These are phyloP conservation scores for Drosophila peninsularis DNA, from an alignment of 2,888 invertebrate genomes.

Conservation along the genomic window DNA sequence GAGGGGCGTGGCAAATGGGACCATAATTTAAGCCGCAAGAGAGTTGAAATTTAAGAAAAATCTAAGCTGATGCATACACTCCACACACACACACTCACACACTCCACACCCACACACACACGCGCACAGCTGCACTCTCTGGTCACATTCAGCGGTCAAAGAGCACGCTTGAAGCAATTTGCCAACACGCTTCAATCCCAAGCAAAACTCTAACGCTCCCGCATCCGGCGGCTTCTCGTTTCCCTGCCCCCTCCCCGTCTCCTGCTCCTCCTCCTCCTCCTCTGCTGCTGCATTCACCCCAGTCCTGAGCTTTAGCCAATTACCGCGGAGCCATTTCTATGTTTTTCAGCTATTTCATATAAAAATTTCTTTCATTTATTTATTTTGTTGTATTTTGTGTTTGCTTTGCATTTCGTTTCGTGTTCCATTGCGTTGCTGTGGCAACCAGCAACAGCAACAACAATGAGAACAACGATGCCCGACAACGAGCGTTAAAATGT, in stretches of 20 bases:
- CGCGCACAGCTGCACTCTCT: conserved; percentile 13
- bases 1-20: neutral
- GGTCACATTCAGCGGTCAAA: conserved; percentile 28
- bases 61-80: neutral
- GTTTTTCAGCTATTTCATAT: conserved; percentile 2
- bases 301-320: conserved; percentile 20
- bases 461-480: conserved; percentile 17
- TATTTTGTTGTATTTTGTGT: neutral
- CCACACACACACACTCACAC: neutral
- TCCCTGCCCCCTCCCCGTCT: neutral
- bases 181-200: conserved; percentile 29
- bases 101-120: conserved; percentile 13
- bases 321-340: conserved; percentile 36
- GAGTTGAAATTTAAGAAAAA: neutral
- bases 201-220: conserved; percentile 1
- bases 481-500: conserved; percentile 72
- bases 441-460: conserved; percentile 51
- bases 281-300: neutral
- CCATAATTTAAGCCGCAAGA: neutral
- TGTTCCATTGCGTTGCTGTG: conserved; percentile 63
- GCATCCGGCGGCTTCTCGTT: neutral
- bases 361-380: neutral
- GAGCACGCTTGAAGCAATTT: conserved; percentile 28
- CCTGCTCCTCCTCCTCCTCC: neutral
- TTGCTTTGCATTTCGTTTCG: conserved; percentile 50